A percentile compares a stretch with the other conserved stretches of the same genome.
phyloP scores from a whole-genome alignment of 2,888 invertebrate genomes.

The Yponomeuta cagnagella region DNA sequence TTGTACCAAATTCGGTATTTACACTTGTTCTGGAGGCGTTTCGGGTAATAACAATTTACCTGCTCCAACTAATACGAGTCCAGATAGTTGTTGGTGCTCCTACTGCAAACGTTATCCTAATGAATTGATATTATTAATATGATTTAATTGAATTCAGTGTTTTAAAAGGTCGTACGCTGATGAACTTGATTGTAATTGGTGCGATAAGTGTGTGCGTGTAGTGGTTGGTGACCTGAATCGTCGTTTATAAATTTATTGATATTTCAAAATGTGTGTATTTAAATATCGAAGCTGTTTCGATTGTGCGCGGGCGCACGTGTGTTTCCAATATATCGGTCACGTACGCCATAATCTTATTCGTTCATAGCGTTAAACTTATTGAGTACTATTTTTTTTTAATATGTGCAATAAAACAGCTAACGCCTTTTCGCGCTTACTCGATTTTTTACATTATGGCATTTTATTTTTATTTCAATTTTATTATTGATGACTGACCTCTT shows the following conservation, averaged over 20 bases:
- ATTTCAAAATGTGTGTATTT: background rate
- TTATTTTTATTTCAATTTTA: too few relatives aligned
- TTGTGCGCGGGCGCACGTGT: conserved; percentile 10
- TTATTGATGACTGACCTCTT: too few relatives aligned
- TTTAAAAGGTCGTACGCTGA: background rate
- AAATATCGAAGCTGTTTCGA: background rate
- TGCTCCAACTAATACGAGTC: conserved; percentile 29
- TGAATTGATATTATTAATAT: background rate
- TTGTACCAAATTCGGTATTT: conserved; percentile 12
- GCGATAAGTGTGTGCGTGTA: background rate
- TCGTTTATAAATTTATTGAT: background rate
- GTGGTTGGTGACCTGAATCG: background rate
- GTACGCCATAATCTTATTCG: conserved; percentile 5
- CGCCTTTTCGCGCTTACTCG: background rate
- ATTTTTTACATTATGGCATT: background rate
- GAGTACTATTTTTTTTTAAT: background rate
- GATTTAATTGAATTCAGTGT: background rate
- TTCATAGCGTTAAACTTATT: background rate
- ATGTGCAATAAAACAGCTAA: background rate
- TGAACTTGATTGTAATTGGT: background rate
- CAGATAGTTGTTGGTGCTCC: conserved; percentile 13
- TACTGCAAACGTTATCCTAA: background rate
- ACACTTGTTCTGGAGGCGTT: conserved; percentile 26
- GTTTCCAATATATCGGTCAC: conserved; percentile 5
- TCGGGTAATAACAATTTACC: conserved; percentile 56